These are phyloP conservation scores for Rhabdomys pumilio DNA, from an alignment of 2,797 vertebrate genomes.

Conservation along the genomic window DNA sequence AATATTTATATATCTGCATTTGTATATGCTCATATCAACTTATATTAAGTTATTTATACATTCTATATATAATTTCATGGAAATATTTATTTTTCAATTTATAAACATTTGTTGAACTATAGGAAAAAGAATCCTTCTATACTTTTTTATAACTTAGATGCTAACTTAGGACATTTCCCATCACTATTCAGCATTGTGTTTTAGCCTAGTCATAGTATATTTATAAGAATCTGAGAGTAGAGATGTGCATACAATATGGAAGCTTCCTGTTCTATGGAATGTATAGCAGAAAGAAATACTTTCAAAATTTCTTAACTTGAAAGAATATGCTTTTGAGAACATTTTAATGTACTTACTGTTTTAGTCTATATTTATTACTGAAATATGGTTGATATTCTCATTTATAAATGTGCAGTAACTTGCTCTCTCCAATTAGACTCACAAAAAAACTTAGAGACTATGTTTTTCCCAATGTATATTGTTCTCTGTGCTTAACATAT, in stretches of 20 bases:
- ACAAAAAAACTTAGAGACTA: not conserved
- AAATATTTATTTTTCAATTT: not conserved
- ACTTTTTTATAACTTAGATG: not conserved
- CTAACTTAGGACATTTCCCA: not conserved
- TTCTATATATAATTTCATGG: not conserved
- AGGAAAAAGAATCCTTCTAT: not conserved
- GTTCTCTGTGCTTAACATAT: not conserved
- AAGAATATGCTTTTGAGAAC: not conserved
- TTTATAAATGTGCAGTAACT: not conserved
- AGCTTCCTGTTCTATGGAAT: not conserved
- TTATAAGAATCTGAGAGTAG: not conserved
- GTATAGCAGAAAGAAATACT: not conserved
- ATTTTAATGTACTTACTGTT: not conserved
- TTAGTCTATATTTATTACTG: not conserved
- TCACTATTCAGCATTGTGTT: not conserved
- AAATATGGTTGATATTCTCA: not conserved
- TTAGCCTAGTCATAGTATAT: not conserved
- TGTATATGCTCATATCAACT: not conserved
- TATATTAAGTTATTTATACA: not conserved
- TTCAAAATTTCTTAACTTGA: not conserved
- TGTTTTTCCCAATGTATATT: not conserved
- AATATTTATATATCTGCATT: not conserved
- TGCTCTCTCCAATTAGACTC: not conserved
- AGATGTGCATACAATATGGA: not conserved
- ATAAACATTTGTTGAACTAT: not conserved